Percentiles rank a stretch among this genome's conserved stretches.
Conservation (phyloP, 2,113 vertebrate genomes). For the Pseudopodoces humilis region DNA sequence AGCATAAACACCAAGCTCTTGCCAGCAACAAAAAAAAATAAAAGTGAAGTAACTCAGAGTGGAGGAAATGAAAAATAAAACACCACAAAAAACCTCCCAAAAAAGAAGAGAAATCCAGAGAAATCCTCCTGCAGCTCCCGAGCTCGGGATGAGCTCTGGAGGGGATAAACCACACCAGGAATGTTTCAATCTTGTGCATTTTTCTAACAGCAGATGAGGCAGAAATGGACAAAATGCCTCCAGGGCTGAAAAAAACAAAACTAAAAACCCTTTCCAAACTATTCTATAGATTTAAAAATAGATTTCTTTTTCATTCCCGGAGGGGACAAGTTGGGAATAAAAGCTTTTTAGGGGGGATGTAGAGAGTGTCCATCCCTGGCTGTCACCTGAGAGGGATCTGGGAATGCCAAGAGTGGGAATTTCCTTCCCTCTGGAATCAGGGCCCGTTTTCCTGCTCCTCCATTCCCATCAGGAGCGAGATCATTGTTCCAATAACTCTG, state of each 20-base stretch:
- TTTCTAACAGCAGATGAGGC: neutral
- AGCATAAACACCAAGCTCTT: neutral
- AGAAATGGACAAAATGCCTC: constrained; percentile 41
- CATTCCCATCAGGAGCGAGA: accelerated
- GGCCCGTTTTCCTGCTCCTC: accelerated
- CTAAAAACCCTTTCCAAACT: neutral
- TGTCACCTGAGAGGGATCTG: accelerated
- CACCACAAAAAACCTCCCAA: neutral
- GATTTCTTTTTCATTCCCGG: neutral
- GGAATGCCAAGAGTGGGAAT: neutral
- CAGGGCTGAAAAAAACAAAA: neutral
- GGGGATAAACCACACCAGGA: neutral
- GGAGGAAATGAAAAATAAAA: neutral
- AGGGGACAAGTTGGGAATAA: neutral
- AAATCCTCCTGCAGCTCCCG: neutral
- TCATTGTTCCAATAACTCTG: accelerated
- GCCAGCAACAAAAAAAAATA: neutral
- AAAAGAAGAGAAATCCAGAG: neutral
- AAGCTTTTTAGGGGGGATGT: neutral
- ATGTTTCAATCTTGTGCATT: accelerated
- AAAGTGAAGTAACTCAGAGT: neutral
- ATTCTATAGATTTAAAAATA: neutral
- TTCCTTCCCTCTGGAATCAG: neutral
- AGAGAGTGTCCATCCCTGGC: accelerated
- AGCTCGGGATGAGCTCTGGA: neutral